Conservation (phyloP, 2,113 vertebrate species). For the Scopus umbretta region DNA sequence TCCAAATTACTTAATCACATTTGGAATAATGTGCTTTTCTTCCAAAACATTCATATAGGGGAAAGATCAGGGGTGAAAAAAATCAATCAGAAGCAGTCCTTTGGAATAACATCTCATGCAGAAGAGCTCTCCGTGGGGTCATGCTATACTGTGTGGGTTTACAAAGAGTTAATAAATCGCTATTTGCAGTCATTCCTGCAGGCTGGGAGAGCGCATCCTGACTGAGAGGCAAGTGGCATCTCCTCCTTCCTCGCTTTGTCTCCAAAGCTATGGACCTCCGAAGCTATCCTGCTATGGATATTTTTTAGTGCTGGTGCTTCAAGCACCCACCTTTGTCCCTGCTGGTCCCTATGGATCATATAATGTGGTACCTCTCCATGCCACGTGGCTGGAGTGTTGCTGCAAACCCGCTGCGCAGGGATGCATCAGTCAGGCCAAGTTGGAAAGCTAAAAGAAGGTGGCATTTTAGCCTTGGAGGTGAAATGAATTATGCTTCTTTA, state of each 20-base stretch:
- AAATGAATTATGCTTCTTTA: background rate
- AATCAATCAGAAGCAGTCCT: background rate
- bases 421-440: background rate
- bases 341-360: background rate
- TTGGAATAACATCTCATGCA: background rate
- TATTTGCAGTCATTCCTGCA: background rate
- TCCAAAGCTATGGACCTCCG: background rate
- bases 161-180: background rate
- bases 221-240: background rate
- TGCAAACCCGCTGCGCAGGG: background rate
- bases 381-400: rapidly evolving
- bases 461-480: background rate
- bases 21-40: slow-evolving; percentile 19
- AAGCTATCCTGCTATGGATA: rapidly evolving
- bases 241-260: background rate
- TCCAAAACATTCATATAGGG: background rate
- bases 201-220: background rate
- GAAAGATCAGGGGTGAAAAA: background rate
- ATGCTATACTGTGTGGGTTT: rapidly evolving
- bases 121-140: background rate
- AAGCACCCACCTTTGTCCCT: background rate
- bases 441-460: background rate
- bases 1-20: slow-evolving; percentile 37
- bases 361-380: background rate
- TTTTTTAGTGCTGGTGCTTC: background rate